Base-by-base conservation (phyloP, 2,113 vertebrate genomes). In the Crotalus tigris region DNA sequence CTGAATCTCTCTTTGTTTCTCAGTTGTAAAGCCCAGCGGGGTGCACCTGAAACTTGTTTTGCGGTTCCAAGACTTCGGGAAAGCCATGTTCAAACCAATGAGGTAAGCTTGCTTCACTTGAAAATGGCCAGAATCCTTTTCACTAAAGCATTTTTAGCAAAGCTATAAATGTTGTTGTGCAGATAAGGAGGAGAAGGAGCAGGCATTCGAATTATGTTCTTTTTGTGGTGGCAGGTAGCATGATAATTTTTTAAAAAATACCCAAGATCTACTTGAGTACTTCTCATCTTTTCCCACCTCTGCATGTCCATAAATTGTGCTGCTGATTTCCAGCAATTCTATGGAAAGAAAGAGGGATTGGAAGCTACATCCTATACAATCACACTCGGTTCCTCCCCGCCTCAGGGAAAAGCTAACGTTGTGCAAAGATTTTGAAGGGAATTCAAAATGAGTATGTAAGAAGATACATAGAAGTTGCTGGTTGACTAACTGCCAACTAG, bases 21-120 rank as follows among this genome's bases (percentile, higher is more conserved):
- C 12, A 99, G 99, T 99, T 29, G 99, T 99, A 95, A 99, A 99
- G 94, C 99, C 99, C 94, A 99, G 99, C 0, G 99, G 99, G 0
- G 98, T 99, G 95, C 99, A 99, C 96, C 97, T 99, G 96, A 99
- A 99, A 96, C 96, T 99, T 95, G 98, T 99, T 26, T 97, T 99
- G 95, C 98, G 98, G 92, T 98, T 99, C 97, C 97, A 97, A 3
- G 98, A 99, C 95, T 99, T 99, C 24, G 99, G 98, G 69, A 99
- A 99, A 96, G 99, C 98, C 96, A 99, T 99, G 99, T 99, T 99
- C 96, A 99, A 99, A 95, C 99, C 99, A 61, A 99, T 99, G 99
- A 99, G 99, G 99, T 99, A 98, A 98, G 98, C 88, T 58, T 92
- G 4, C 58, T 64, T 33, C 85, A 9, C 58, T 49, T 90, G 46